Percentiles rank a stretch among this genome's conserved stretches.
phyloP scores from a whole-genome alignment of 2,888 invertebrate genomes.

The Saturnia japonica region DNA sequence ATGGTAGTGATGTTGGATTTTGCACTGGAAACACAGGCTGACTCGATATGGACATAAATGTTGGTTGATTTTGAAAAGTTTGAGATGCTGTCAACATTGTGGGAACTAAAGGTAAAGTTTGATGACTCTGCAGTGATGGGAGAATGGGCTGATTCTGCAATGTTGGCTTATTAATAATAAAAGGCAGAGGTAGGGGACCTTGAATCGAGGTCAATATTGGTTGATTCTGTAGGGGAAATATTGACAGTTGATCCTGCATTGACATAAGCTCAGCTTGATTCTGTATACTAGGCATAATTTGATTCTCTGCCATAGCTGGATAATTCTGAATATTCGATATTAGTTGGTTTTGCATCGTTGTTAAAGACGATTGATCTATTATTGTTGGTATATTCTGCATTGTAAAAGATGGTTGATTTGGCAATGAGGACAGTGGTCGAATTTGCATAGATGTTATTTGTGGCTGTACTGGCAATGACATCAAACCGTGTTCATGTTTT shows the following conservation, averaged over 20 bases:
- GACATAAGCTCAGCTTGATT: slow-evolving; percentile 7
- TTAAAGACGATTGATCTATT: slow-evolving; percentile 27
- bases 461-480: slow-evolving; percentile 19
- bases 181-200: not conserved
- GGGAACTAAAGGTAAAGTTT: not conserved
- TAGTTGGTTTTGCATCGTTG: slow-evolving; percentile 27
- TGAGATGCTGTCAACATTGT: not conserved
- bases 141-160: not conserved
- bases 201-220: slow-evolving; percentile 5
- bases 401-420: slow-evolving; percentile 22
- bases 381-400: slow-evolving; percentile 25
- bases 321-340: slow-evolving; percentile 22
- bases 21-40: slow-evolving; percentile 13
- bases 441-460: slow-evolving; percentile 22
- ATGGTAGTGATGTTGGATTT: slow-evolving; percentile 10
- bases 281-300: not conserved
- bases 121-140: slow-evolving; percentile 2
- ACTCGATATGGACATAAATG: slow-evolving; percentile 5
- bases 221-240: slow-evolving; percentile 24
- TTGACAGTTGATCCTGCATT: slow-evolving; percentile 10
- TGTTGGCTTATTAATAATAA: not conserved
- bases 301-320: slow-evolving; percentile 18
- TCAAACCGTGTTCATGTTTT: slow-evolving; percentile 24
- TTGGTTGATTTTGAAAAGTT: slow-evolving; percentile 15
- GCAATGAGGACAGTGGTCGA: slow-evolving; percentile 17